A percentile compares a stretch with the other conserved stretches of the same genome.
phyloP scores from a whole-genome alignment of 2,113 vertebrate genomes.

The Mesoclemmys tuberculata region DNA sequence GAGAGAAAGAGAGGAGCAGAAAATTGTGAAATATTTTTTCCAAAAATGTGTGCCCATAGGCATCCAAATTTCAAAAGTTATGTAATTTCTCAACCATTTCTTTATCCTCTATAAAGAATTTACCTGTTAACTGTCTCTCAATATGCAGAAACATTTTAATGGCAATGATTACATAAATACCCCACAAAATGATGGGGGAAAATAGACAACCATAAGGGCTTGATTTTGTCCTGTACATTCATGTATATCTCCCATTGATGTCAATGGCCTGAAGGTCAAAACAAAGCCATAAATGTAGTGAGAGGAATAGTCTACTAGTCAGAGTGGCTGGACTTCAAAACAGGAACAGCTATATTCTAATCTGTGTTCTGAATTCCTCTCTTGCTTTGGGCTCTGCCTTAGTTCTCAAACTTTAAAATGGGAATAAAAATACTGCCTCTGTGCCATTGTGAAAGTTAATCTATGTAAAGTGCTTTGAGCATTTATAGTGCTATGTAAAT shows the following conservation, averaged over 20 bases:
- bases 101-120: background rate
- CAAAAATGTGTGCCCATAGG: background rate
- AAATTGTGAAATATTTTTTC: no score
- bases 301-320: background rate
- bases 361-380: background rate
- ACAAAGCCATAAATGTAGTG: conserved; percentile 1
- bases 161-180: background rate
- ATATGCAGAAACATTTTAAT: fast-evolving
- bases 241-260: conserved; percentile 8
- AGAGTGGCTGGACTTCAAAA: background rate
- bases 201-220: background rate
- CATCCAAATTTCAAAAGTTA: conserved; percentile 19
- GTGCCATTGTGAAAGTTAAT: background rate
- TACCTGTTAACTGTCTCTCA: background rate
- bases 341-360: background rate
- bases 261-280: background rate
- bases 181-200: conserved; percentile 7
- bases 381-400: background rate
- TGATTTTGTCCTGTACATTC: conserved; percentile 36
- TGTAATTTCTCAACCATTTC: background rate
- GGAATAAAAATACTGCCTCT: background rate
- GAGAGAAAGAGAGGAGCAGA: no score
- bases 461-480: background rate
- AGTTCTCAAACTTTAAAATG: background rate
- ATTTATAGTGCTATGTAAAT: background rate